These are phyloP conservation scores for Lycaena phlaeas DNA, from an alignment of 2,888 invertebrate genomes.

Conservation along the genomic window DNA sequence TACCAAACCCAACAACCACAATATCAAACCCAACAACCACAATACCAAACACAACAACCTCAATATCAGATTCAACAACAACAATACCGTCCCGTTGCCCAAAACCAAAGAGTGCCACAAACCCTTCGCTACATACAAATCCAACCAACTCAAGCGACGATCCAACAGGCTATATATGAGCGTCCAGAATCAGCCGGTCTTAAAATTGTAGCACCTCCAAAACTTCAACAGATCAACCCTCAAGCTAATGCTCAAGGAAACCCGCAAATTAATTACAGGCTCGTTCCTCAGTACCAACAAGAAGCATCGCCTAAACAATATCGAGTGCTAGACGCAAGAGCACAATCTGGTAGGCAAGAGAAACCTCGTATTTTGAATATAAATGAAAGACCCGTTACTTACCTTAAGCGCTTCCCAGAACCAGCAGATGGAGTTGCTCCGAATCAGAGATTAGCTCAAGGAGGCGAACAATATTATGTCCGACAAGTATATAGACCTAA, in stretches of 20 bases:
- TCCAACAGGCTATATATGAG: slow-evolving; percentile 45
- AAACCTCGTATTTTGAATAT: slow-evolving; percentile 37
- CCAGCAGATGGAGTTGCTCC: slow-evolving; percentile 37
- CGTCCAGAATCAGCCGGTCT: slow-evolving; percentile 56
- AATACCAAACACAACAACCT: slow-evolving; percentile 26
- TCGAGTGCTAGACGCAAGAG: slow-evolving; percentile 46
- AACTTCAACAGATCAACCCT: slow-evolving; percentile 38
- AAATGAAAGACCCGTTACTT: slow-evolving; percentile 54
- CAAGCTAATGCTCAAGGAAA: slow-evolving; percentile 9
- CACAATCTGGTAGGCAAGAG: slow-evolving; percentile 41
- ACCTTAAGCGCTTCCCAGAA: slow-evolving; percentile 53
- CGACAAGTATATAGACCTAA: slow-evolving; percentile 47
- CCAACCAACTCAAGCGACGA: slow-evolving; percentile 30
- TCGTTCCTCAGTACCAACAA: slow-evolving; percentile 49
- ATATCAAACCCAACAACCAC: slow-evolving; percentile 32
- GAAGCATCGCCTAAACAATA: slow-evolving; percentile 46
- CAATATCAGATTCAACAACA: slow-evolving; percentile 28
- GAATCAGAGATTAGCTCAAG: slow-evolving; percentile 38
- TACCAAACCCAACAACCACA: slow-evolving; percentile 30
- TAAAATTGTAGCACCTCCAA: slow-evolving; percentile 60
- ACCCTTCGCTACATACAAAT: slow-evolving; percentile 43
- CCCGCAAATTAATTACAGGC: slow-evolving; percentile 34
- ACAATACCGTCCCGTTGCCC: slow-evolving; percentile 35
- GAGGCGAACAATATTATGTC: slow-evolving; percentile 52
- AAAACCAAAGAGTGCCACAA: slow-evolving; percentile 42